Evolutionary conservation across 2,888 invertebrate genomes (phyloP).

Genomic region (Cephus pygmeus): DNA sequence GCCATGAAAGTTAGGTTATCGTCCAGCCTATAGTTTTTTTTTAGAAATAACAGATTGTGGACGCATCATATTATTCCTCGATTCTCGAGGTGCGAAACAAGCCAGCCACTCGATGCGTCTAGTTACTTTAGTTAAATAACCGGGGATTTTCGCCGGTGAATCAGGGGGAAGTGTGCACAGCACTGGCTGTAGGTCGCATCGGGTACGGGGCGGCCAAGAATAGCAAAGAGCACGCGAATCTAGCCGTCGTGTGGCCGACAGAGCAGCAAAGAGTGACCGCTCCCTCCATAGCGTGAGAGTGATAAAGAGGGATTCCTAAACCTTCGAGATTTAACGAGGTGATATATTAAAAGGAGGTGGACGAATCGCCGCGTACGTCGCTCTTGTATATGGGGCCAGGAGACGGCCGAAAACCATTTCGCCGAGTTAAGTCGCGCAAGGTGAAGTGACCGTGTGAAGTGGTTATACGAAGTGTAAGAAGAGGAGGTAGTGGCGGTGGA

Average conservation of each 20-base stretch:
- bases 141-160: background rate
- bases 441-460: conserved; percentile 39
- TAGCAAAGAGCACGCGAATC: conserved; percentile 58
- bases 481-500: background rate
- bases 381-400: conserved; percentile 50
- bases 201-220: conserved; percentile 48
- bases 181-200: background rate
- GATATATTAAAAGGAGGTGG: conserved; percentile 5
- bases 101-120: background rate
- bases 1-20: background rate
- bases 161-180: background rate
- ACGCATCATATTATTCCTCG: background rate
- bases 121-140: background rate
- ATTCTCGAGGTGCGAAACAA: background rate
- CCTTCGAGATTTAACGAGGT: background rate
- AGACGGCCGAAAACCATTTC: conserved; percentile 43
- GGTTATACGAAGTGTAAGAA: conserved; percentile 34
- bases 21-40: no score
- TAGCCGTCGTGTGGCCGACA: conserved; percentile 46
- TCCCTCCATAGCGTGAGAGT: conserved; percentile 48
- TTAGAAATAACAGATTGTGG: no score
- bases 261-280: conserved; percentile 46
- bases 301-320: conserved; percentile 20
- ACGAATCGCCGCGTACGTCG: conserved; percentile 25
- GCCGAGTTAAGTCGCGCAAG: conserved; percentile 45